Percentiles rank a stretch among this genome's conserved stretches.
These are phyloP conservation scores for Brachionus manjavacas DNA, from an alignment of 1,140 invertebrate genomes.

Conservation along the genomic window DNA sequence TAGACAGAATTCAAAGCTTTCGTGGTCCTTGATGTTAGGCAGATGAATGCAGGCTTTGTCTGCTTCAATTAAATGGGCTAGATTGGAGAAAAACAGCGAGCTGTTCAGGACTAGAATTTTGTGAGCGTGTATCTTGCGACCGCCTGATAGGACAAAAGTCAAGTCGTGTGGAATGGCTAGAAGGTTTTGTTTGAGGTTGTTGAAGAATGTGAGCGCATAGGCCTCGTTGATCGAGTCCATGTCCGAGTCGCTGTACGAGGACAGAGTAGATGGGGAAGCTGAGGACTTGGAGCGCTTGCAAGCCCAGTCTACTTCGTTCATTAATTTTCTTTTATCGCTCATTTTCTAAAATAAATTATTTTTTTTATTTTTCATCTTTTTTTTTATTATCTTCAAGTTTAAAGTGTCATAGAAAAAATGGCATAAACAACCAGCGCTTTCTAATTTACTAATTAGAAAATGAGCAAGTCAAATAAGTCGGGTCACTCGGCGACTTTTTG, in stretches of 20 bases:
- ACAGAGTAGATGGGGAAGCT: not conserved
- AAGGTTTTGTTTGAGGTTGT: not conserved
- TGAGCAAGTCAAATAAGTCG: too few relatives aligned
- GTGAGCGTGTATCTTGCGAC: not conserved
- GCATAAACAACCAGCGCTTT: too few relatives aligned
- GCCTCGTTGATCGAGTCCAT: not conserved
- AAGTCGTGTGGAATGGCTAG: not conserved
- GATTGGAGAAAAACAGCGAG: not conserved
- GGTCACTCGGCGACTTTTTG: too few relatives aligned
- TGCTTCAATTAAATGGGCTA: not conserved
- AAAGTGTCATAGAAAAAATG: too few relatives aligned
- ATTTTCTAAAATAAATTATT: not conserved
- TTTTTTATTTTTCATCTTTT: not conserved
- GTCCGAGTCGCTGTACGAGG: not conserved
- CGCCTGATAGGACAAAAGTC: not conserved
- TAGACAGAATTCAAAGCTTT: not conserved
- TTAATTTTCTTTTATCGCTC: not conserved
- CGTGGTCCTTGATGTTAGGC: not conserved
- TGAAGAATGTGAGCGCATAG: not conserved
- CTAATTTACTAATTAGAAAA: too few relatives aligned
- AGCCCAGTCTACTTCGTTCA: not conserved
- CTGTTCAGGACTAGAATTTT: slow-evolving; percentile 18
- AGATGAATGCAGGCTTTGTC: not conserved
- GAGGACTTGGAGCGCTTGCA: not conserved
- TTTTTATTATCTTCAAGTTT: too few relatives aligned